These are phyloP conservation scores for Fukomys damarensis DNA, from an alignment of 2,113 vertebrate species.

Conservation along the genomic window DNA sequence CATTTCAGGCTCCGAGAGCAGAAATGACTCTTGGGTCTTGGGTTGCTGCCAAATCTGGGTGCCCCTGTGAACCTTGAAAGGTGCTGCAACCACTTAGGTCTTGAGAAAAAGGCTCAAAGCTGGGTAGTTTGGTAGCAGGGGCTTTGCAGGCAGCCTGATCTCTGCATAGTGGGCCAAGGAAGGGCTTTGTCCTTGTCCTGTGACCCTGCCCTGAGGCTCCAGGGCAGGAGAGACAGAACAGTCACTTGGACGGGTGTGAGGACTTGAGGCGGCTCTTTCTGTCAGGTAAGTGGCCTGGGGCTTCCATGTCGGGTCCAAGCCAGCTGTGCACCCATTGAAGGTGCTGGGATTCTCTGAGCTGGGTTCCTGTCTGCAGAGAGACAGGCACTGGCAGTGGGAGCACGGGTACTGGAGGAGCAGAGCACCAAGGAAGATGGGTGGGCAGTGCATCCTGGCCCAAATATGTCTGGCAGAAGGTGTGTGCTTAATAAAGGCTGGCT, in stretches of 20 bases:
- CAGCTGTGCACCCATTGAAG: too few species aligned
- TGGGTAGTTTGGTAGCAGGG: background rate
- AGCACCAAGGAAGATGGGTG: rapidly evolving
- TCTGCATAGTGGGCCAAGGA: background rate
- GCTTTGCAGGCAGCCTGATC: background rate
- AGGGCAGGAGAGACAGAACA: rapidly evolving
- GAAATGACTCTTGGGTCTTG: background rate
- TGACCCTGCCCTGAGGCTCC: background rate
- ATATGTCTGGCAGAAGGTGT: background rate
- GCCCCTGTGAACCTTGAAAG: background rate
- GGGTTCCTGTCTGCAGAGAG: background rate
- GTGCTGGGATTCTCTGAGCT: background rate
- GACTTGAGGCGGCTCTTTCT: background rate
- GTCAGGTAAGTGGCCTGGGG: background rate
- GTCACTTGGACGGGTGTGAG: background rate
- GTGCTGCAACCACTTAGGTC: background rate
- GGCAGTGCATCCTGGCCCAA: background rate
- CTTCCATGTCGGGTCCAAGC: background rate
- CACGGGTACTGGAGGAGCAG: rapidly evolving
- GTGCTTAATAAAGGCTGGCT: background rate
- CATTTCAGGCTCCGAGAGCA: background rate
- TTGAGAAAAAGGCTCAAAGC: background rate
- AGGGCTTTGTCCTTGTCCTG: background rate
- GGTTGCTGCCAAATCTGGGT: background rate
- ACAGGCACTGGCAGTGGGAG: background rate